Evolutionary conservation across 2,888 invertebrate species (phyloP).

Genomic region (Lasioglossum zephyrum): DNA sequence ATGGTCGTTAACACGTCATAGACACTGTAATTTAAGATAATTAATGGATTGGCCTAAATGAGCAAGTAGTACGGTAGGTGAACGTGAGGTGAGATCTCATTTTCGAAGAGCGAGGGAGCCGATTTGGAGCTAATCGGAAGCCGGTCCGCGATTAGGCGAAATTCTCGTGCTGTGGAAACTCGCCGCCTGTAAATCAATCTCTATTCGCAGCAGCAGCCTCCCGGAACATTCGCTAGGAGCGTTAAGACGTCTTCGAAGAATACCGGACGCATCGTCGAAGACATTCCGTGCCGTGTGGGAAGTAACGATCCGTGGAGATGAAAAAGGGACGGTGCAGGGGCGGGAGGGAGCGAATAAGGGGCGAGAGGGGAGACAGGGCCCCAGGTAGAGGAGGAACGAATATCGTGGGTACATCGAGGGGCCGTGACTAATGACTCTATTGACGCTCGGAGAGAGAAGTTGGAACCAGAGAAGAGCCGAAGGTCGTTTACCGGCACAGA

Average conservation of each 20-base stretch:
- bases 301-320: slow-evolving; percentile 60
- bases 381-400: slow-evolving; percentile 72
- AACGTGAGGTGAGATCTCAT: no score
- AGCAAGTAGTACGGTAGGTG: no score
- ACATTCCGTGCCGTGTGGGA: slow-evolving; percentile 57
- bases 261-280: slow-evolving; percentile 46
- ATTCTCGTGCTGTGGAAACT: neutral
- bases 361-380: slow-evolving; percentile 37
- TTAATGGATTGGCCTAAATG: no score
- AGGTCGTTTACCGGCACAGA: slow-evolving; percentile 73
- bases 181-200: neutral
- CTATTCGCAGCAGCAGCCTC: slow-evolving; percentile 4
- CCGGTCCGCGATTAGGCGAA: neutral
- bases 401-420: slow-evolving; percentile 75
- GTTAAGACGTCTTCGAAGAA: slow-evolving; percentile 55
- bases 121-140: neutral
- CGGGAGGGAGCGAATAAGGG: neutral
- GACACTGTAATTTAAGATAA: no score
- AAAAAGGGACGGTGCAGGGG: slow-evolving; percentile 45
- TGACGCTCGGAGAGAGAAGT: slow-evolving; percentile 72
- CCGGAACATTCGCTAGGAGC: slow-evolving; percentile 36
- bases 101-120: neutral
- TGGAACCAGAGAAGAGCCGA: slow-evolving; percentile 68
- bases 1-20: no score
- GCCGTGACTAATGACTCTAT: slow-evolving; percentile 82